Percentiles rank a stretch among this genome's conserved stretches.
These are phyloP conservation scores for Teleogryllus occipitalis DNA, from an alignment of 1,140 invertebrate genomes.

Conservation along the genomic window DNA sequence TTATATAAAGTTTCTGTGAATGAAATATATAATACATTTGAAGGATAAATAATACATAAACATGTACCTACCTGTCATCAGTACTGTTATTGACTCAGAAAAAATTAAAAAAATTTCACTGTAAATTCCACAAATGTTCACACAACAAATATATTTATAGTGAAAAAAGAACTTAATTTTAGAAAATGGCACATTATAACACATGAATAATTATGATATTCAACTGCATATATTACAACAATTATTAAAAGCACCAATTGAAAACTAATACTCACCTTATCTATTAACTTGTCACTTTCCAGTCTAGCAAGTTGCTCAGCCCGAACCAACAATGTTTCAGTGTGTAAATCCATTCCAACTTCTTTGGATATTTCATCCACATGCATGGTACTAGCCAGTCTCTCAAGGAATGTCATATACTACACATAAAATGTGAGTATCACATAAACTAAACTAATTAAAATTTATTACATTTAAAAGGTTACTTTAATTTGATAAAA, in stretches of 20 bases:
- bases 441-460: neutral
- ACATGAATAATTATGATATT: too few species aligned
- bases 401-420: slow-evolving; percentile 65
- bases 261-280: slow-evolving; percentile 47
- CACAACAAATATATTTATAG: too few species aligned
- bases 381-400: slow-evolving; percentile 59
- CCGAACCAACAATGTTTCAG: slow-evolving; percentile 62
- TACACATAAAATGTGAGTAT: slow-evolving; percentile 33
- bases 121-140: too few species aligned
- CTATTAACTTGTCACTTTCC: slow-evolving; percentile 67
- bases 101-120: too few species aligned
- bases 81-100: neutral
- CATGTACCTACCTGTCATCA: neutral
- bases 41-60: neutral
- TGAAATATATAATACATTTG: neutral
- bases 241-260: too few species aligned
- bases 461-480: neutral
- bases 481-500: too few species aligned
- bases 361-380: slow-evolving; percentile 70
- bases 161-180: too few species aligned
- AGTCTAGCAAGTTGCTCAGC: slow-evolving; percentile 67
- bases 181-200: too few species aligned
- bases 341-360: slow-evolving; percentile 67
- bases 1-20: neutral
- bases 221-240: too few species aligned